These are phyloP conservation scores for Notothenia coriiceps DNA, from an alignment of 2,113 vertebrate species.

Conservation along the genomic window DNA sequence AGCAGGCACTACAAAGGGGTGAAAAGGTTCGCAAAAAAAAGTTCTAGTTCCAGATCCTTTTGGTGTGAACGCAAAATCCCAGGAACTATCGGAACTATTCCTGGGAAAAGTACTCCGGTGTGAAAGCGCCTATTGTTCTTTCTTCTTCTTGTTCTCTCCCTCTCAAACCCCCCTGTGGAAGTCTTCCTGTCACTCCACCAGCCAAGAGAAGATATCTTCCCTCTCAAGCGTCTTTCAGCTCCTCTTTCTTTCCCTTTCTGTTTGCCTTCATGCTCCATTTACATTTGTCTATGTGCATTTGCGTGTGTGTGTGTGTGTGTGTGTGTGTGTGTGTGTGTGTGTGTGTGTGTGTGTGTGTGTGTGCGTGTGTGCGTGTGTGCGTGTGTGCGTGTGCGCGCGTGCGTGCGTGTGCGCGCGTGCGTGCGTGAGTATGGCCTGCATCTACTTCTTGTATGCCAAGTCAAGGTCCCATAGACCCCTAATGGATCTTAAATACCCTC, in stretches of 20 bases:
- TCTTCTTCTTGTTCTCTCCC: neutral
- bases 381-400: conserved; percentile 36
- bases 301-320: conserved; percentile 23
- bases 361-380: conserved; percentile 39
- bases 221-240: conserved; percentile 52
- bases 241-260: conserved; percentile 52
- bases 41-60: too few species aligned
- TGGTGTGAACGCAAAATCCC: too few species aligned
- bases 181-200: conserved; percentile 20
- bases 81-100: too few species aligned
- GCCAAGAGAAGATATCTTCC: conserved; percentile 38
- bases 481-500: conserved; percentile 78
- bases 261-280: conserved; percentile 74
- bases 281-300: conserved; percentile 38
- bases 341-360: conserved; percentile 33
- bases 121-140: neutral
- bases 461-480: conserved; percentile 69
- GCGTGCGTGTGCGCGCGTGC: conserved; percentile 33
- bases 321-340: conserved; percentile 36
- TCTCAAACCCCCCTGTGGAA: neutral
- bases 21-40: too few species aligned
- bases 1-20: too few species aligned
- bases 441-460: conserved; percentile 64
- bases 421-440: conserved; percentile 36
- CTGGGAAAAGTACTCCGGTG: too few species aligned